phyloP scores from a whole-genome alignment of 1,140 invertebrate species.

The Portunus trituberculatus region DNA sequence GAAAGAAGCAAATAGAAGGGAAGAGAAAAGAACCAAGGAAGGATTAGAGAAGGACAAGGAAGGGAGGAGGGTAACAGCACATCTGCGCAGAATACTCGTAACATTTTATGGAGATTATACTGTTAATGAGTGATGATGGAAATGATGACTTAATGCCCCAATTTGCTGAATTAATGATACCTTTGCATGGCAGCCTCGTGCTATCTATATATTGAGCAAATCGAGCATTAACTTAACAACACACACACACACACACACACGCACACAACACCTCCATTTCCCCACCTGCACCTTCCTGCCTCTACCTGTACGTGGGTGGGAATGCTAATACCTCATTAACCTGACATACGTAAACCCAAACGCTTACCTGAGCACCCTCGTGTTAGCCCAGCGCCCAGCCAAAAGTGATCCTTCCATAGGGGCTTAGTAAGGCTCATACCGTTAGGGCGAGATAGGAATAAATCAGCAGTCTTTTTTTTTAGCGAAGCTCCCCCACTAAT shows the following conservation, averaged over 20 bases:
- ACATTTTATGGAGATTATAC: neutral
- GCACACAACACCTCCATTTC: neutral
- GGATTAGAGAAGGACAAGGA: too few relatives aligned
- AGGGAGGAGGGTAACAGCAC: neutral
- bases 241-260: neutral
- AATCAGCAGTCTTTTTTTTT: neutral
- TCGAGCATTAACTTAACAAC: neutral
- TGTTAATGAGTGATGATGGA: neutral
- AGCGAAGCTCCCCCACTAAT: neutral
- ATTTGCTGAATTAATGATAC: neutral
- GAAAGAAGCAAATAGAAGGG: too few relatives aligned
- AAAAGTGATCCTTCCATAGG: neutral
- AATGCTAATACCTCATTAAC: conserved; percentile 14
- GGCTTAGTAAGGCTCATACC: neutral
- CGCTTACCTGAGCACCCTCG: neutral
- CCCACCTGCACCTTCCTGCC: neutral
- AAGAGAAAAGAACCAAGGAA: too few relatives aligned
- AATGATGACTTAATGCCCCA: neutral
- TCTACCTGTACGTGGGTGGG: conserved; percentile 1
- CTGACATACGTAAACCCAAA: conserved; percentile 2
- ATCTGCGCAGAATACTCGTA: neutral
- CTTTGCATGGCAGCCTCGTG: neutral
- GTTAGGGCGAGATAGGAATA: neutral
- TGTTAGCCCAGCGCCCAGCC: neutral
- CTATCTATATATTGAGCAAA: neutral